These are phyloP conservation scores for Berghia stephanieae DNA, from an alignment of 1,140 invertebrate genomes.

Conservation along the genomic window DNA sequence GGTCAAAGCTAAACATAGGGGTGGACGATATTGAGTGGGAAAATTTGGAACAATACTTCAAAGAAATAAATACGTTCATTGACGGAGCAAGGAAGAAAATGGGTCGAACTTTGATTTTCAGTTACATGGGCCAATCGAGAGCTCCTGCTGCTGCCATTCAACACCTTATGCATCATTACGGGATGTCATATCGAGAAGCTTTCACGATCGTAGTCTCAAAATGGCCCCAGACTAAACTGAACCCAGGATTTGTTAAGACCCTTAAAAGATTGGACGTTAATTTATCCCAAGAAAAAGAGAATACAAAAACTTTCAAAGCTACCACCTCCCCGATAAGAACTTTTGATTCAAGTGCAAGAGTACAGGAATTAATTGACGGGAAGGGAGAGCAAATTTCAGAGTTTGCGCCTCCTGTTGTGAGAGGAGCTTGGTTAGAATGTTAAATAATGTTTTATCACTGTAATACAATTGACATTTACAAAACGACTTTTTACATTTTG, in stretches of 20 bases:
- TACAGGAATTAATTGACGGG: too few species aligned
- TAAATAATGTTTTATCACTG: constrained; percentile 1
- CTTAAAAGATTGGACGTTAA: constrained; percentile 47
- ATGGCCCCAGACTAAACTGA: constrained; percentile 47
- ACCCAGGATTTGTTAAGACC: constrained; percentile 48
- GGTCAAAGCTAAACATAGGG: constrained; percentile 54
- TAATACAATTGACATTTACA: too few species aligned
- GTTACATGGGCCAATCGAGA: constrained; percentile 57
- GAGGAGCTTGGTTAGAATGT: constrained; percentile 25
- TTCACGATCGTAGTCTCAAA: constrained; percentile 51
- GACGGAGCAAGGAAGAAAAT: constrained; percentile 49
- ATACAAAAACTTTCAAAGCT: too few species aligned
- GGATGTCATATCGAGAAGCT: constrained; percentile 47
- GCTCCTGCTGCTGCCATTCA: constrained; percentile 57
- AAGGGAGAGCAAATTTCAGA: too few species aligned
- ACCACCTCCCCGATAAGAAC: too few species aligned
- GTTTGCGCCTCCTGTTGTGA: constrained; percentile 22
- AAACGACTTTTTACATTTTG: too few species aligned
- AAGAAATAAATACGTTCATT: constrained; percentile 60
- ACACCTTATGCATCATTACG: constrained; percentile 55
- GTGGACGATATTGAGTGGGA: constrained; percentile 56
- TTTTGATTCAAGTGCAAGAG: too few species aligned
- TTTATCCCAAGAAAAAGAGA: too few species aligned
- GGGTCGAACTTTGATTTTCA: constrained; percentile 53
- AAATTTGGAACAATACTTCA: constrained; percentile 56